A percentile compares a stretch with the other conserved stretches of the same genome.
Conservation (phyloP, 2,113 vertebrate species). For the Oostethus manadensis region DNA sequence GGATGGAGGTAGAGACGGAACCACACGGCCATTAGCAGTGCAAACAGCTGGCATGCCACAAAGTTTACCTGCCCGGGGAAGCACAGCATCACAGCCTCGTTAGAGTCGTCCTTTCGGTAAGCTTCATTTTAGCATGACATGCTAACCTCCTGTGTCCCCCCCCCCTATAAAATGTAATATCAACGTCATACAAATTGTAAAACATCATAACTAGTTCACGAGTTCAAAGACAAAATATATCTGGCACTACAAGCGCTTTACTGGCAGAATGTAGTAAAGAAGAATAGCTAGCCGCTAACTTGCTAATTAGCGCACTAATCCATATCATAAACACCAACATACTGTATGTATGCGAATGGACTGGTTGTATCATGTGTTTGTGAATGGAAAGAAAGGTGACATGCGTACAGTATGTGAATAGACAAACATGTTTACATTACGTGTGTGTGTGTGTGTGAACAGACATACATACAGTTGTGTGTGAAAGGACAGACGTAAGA, state of each 20-base stretch:
- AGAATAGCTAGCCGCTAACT: not conserved
- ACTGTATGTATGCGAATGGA: too few relatives aligned
- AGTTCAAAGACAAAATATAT: not conserved
- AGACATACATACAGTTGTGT: too few relatives aligned
- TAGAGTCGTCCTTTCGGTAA: not conserved
- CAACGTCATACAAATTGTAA: not conserved
- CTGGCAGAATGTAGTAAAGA: not conserved
- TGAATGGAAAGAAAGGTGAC: too few relatives aligned
- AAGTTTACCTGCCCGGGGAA: conserved; percentile 87
- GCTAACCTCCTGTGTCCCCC: not conserved
- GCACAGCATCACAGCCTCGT: not conserved
- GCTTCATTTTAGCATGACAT: not conserved
- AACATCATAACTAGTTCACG: not conserved
- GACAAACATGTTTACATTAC: too few relatives aligned
- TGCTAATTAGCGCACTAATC: not conserved
- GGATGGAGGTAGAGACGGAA: conserved; percentile 94
- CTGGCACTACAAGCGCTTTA: not conserved
- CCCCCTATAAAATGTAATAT: not conserved
- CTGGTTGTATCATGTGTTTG: too few relatives aligned
- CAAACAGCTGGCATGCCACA: conserved; percentile 94
- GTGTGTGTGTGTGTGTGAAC: too few relatives aligned
- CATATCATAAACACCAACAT: not conserved
- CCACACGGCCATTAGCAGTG: conserved; percentile 92
- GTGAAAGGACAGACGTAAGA: too few relatives aligned
- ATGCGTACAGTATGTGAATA: too few relatives aligned